These are phyloP conservation scores for Troides helena DNA, from an alignment of 2,888 invertebrate genomes.

Conservation along the genomic window DNA sequence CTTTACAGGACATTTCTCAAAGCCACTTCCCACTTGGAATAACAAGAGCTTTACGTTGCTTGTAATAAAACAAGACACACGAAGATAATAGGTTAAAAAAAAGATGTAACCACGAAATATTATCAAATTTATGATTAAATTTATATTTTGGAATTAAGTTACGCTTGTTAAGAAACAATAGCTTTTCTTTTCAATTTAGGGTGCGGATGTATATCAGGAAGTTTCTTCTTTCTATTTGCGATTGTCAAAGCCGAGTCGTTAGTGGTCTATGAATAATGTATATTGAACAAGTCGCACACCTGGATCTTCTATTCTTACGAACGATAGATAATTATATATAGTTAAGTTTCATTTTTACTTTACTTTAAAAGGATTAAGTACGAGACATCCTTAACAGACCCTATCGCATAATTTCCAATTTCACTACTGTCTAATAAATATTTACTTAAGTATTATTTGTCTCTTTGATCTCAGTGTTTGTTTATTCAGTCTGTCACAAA, in stretches of 20 bases:
- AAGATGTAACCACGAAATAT: neutral
- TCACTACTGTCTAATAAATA: no score
- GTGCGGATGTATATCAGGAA: neutral
- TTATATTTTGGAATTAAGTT: slow-evolving; percentile 10
- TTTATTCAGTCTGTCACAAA: no score
- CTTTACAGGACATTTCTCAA: slow-evolving; percentile 2
- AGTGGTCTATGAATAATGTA: slow-evolving; percentile 25
- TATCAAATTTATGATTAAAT: slow-evolving; percentile 3
- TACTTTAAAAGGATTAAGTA: no score
- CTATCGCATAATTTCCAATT: no score
- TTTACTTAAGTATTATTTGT: no score
- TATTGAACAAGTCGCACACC: slow-evolving; percentile 7
- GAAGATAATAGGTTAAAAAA: neutral
- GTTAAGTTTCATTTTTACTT: no score
- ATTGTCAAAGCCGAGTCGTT: slow-evolving; percentile 29
- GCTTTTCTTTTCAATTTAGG: slow-evolving; percentile 19
- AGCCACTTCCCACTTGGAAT: neutral
- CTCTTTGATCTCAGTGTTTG: no score
- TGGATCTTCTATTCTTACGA: neutral
- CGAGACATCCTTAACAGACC: no score
- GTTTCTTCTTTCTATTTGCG: slow-evolving; percentile 9
- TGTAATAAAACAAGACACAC: neutral
- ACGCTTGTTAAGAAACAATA: slow-evolving; percentile 18
- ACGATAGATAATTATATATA: neutral
- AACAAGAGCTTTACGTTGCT: neutral